A percentile compares a stretch with the other conserved stretches of the same genome.
These are phyloP conservation scores for Pelmatolapia mariae DNA, from an alignment of 2,113 vertebrate species.

Conservation along the genomic window DNA sequence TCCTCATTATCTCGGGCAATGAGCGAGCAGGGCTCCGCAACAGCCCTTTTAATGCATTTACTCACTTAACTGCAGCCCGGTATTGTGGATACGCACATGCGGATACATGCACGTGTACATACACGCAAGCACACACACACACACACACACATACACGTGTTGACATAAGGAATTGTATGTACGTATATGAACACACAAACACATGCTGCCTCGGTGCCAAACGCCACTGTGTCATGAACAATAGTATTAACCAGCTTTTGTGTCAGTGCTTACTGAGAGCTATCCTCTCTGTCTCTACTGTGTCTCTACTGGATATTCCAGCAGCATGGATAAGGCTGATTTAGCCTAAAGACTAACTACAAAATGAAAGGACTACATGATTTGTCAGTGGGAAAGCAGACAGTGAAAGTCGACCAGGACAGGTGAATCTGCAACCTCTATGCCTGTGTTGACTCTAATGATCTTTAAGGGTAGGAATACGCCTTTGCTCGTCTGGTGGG, in stretches of 20 bases:
- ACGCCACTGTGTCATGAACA: conserved; percentile 16
- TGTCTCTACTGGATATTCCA: neutral
- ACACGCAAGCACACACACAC: neutral
- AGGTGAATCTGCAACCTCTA: neutral
- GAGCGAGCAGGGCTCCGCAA: conserved; percentile 46
- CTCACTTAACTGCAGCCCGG: conserved; percentile 44
- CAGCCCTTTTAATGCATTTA: conserved; percentile 59
- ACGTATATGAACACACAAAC: neutral
- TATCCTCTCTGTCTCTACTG: neutral
- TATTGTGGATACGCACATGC: neutral
- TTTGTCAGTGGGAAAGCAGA: neutral
- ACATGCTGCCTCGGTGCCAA: neutral
- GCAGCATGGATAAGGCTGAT: neutral
- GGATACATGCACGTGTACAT: neutral
- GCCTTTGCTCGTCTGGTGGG: neutral
- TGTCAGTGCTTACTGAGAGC: neutral
- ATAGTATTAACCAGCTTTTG: conserved; percentile 16
- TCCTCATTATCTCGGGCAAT: conserved; percentile 70
- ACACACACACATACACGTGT: neutral
- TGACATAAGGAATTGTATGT: neutral
- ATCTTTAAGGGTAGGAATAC: neutral
- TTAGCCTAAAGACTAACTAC: neutral
- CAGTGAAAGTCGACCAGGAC: neutral
- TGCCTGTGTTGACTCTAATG: neutral
- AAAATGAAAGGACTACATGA: neutral